phyloP scores from a whole-genome alignment of 2,888 invertebrate genomes.

The Hyppa rectilinea region DNA sequence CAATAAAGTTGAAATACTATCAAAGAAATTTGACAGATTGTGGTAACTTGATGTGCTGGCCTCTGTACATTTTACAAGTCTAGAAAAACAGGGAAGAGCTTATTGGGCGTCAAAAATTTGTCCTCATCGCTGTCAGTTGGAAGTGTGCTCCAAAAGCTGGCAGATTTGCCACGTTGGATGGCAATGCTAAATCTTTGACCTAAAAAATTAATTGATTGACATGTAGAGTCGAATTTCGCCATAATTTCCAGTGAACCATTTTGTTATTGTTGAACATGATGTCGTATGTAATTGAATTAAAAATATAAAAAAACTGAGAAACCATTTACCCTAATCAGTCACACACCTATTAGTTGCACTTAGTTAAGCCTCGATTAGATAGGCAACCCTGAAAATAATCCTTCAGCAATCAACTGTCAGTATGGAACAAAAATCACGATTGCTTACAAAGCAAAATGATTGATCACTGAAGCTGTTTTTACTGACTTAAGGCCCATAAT shows the following conservation, averaged over 20 bases:
- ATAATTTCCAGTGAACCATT: background rate
- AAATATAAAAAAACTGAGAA: background rate
- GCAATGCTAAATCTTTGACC: too few relatives aligned
- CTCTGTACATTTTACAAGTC: too few relatives aligned
- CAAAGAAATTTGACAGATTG: too few relatives aligned
- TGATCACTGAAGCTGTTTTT: background rate
- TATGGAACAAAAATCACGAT: constrained; percentile 10
- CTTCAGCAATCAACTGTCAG: constrained; percentile 18
- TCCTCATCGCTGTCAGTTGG: too few relatives aligned
- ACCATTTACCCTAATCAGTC: constrained; percentile 12
- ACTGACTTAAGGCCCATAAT: background rate
- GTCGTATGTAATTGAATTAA: background rate
- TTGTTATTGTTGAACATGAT: background rate
- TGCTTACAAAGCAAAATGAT: background rate
- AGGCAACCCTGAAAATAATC: background rate
- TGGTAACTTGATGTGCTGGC: too few relatives aligned
- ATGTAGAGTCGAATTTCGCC: too few relatives aligned
- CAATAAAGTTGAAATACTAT: too few relatives aligned
- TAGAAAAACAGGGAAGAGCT: too few relatives aligned
- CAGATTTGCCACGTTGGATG: too few relatives aligned
- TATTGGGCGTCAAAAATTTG: too few relatives aligned
- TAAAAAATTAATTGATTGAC: too few relatives aligned
- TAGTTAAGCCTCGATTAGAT: constrained; percentile 7
- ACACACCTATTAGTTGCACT: constrained; percentile 12
- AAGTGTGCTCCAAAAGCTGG: too few relatives aligned